Base-by-base conservation (phyloP, 2,888 invertebrate species). In the Muschampia plurimacula region DNA sequence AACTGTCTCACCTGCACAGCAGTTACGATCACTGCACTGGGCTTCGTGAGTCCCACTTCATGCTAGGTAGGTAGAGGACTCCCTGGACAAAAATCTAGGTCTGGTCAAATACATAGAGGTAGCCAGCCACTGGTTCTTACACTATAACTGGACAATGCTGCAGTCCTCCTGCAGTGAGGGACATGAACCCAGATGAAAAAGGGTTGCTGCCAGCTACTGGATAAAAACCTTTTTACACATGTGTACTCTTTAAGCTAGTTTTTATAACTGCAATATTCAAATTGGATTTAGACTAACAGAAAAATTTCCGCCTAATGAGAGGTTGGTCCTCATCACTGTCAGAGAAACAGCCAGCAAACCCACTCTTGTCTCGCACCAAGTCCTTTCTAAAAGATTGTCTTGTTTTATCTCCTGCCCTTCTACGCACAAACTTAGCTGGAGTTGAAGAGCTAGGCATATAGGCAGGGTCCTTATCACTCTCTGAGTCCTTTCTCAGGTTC, bases 241-340 rank as follows among this genome's bases (percentile, higher is more conserved):
- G 74, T 73, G 57, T 72, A 73, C 65, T 52, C 64, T 73, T 74
- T 28, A 72, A 67, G 72, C 74, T 73, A 74, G 66, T 66, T 67
- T 67, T 67, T 74, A 69, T 72, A 41, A 72, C 44, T 41, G 41
- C 62, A 66, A 69, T 72, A 65, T 49, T 67, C 28, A 73, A 59
- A 49, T 64, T 62, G 63, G 12, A 67, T 62, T 67, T 59, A 69
- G 57, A 41, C 67, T 81, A 86, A 84, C 89, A 88, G 80, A 92
- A 92, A 75, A 87, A 92, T 78, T 90, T 92, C 63, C 85, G 82
- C 68, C 86, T 87, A 73, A 88, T 86, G 36, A 89, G 79, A 10
- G 88, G 89, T 79, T 88, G 87, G 69, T 92, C 92, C 75, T 90
- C 88, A 57, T 92, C 93, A 87, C 92, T 93, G 75, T 93, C 93